These are phyloP conservation scores for Cyphomyrus plagiostoma DNA, from an alignment of 2,113 vertebrate species.

Conservation along the genomic window DNA sequence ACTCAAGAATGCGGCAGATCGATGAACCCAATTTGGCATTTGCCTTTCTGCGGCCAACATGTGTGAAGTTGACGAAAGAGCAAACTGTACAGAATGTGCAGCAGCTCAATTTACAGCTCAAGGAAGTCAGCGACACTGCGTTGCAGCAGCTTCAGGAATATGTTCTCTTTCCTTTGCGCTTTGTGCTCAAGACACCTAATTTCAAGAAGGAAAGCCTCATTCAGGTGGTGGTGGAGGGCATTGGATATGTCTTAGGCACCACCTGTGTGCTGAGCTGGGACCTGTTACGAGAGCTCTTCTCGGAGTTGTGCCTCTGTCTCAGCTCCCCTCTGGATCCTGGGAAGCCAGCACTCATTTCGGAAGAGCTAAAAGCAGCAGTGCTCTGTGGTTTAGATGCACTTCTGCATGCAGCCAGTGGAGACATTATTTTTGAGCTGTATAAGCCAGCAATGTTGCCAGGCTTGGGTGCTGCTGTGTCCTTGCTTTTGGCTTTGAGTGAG, in stretches of 20 bases:
- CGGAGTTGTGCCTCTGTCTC: constrained; percentile 79
- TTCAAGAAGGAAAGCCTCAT: constrained; percentile 65
- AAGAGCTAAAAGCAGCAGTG: constrained; percentile 75
- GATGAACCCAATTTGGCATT: constrained; percentile 80
- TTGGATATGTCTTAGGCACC: constrained; percentile 66
- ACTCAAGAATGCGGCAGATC: constrained; percentile 66
- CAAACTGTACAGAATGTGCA: constrained; percentile 70
- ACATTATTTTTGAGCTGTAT: constrained; percentile 68
- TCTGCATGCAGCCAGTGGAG: constrained; percentile 72
- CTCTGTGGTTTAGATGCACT: constrained; percentile 67
- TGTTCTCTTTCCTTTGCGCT: constrained; percentile 83
- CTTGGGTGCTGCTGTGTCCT: constrained; percentile 75
- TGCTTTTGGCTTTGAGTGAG: constrained; percentile 75
- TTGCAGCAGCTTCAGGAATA: constrained; percentile 91
- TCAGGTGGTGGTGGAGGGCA: constrained; percentile 66
- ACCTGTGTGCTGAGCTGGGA: constrained; percentile 73
- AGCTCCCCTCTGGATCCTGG: constrained; percentile 56
- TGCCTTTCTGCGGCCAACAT: constrained; percentile 74
- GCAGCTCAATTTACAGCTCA: constrained; percentile 59
- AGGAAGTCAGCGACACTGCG: constrained; percentile 59
- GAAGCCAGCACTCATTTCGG: constrained; percentile 55
- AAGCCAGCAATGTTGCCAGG: constrained; percentile 71
- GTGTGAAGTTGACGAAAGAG: constrained; percentile 73
- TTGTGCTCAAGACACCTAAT: constrained; percentile 71
- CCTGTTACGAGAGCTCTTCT: constrained; percentile 74